Base-by-base conservation (phyloP, 2,797 vertebrate species). In the Dryobates pubescens region DNA sequence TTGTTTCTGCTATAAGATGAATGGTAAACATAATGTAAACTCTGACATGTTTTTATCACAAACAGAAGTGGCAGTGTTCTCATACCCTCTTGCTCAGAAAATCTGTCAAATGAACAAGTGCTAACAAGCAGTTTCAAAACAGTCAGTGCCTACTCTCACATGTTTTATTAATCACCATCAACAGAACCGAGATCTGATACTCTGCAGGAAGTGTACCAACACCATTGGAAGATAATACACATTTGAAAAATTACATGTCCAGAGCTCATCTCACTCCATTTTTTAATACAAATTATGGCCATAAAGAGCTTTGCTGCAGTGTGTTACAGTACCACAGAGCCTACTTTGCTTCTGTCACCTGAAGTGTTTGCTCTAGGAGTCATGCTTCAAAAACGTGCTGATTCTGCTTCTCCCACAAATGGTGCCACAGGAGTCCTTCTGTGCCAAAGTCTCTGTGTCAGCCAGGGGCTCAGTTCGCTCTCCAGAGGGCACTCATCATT, bases 121-220 rank as follows among this genome's bases (percentile, higher is more conserved):
- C 64, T 85, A 93, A 90, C 17, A 82, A 81, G 78, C 63, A 69
- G 79, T 93, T 67, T 81, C 65, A 78, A 95, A 88, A 91, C 41
- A 80, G 69, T 79, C 76, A 58, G 16, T 81, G 57, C 16, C 43
- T 70, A n/a, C 23, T 54, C 17, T 94, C 36, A 59, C 7, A 49
- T 83, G 2, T 82, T 95, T 93, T 90, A 92, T 85, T 96, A 90
- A 88, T 81, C 22, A 73, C 18, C 59, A 76, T 56, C 89, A 91
- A 71, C 45, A 84, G 71, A 83, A 80, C 6, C 62, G 34, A 94
- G 77, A 86, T 72, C 68, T 88, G 16, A 70, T 67, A 78, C 76
- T 59, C 54, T 67, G 12, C 45, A 57, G 75, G 41, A 84, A 91
- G 8, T 29, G 62, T n/a, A 43, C 61, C 1, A 22, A 51, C 27